phyloP scores from a whole-genome alignment of 1,140 invertebrate species.

The Leptoteleia sp. region DNA sequence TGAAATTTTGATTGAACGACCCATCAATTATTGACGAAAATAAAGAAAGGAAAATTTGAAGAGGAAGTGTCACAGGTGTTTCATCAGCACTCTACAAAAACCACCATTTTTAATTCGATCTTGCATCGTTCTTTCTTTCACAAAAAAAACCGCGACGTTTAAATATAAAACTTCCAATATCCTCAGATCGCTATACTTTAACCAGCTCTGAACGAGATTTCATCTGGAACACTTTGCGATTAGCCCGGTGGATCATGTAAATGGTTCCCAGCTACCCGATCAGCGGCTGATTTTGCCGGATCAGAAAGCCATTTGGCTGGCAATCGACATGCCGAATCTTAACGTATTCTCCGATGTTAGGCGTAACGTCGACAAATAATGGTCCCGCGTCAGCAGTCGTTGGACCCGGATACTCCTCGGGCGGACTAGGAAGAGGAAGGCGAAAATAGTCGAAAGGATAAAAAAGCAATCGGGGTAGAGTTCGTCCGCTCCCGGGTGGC shows the following conservation, averaged over 20 bases:
- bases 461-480: slow-evolving; percentile 61
- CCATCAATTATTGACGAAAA: too few species aligned
- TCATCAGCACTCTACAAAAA: too few species aligned
- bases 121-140: too few species aligned
- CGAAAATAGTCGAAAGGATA: slow-evolving; percentile 57
- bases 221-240: slow-evolving; percentile 55
- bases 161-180: slow-evolving; percentile 3
- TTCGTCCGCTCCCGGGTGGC: slow-evolving; percentile 56
- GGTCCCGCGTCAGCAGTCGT: slow-evolving; percentile 72
- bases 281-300: slow-evolving; percentile 60
- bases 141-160: too few species aligned
- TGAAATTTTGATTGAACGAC: too few species aligned
- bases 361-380: slow-evolving; percentile 70
- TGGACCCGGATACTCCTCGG: slow-evolving; percentile 43
- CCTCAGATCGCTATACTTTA: slow-evolving; percentile 2
- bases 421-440: slow-evolving; percentile 51
- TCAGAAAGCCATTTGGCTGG: slow-evolving; percentile 69
- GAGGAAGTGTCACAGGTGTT: too few species aligned
- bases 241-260: slow-evolving; percentile 57
- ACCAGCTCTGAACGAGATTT: slow-evolving; percentile 28
- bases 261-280: slow-evolving; percentile 50
- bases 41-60: too few species aligned
- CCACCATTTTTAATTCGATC: too few species aligned
- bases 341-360: slow-evolving; percentile 68
- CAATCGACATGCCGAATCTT: slow-evolving; percentile 69